phyloP scores from a whole-genome alignment of 2,888 invertebrate genomes.

The Coremacera marginata region DNA sequence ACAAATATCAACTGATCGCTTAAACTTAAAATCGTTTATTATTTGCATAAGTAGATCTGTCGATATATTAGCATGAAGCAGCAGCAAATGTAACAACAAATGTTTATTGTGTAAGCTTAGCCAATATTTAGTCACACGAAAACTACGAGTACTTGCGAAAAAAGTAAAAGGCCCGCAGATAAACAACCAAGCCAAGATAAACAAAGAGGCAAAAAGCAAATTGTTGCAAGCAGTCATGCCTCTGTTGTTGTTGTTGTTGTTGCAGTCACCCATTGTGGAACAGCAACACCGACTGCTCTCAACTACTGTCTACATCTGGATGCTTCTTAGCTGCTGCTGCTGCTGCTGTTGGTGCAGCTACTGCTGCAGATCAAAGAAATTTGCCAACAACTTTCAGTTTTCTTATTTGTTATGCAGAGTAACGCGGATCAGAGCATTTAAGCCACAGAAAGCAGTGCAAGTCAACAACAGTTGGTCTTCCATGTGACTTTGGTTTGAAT shows the following conservation, averaged over 20 bases:
- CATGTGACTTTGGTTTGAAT: constrained; percentile 1
- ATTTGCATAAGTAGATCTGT: no score
- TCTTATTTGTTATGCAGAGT: constrained; percentile 30
- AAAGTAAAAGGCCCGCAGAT: constrained; percentile 30
- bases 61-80: neutral
- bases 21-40: no score
- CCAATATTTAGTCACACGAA: constrained; percentile 25
- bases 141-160: constrained; percentile 8
- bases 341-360: neutral
- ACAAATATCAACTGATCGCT: no score
- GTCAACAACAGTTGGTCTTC: neutral
- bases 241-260: neutral
- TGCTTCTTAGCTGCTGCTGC: neutral
- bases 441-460: neutral
- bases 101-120: constrained; percentile 19
- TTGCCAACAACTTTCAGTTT: constrained; percentile 31
- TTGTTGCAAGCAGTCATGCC: constrained; percentile 14
- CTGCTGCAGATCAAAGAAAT: constrained; percentile 19
- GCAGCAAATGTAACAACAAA: constrained; percentile 6
- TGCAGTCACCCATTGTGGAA: neutral
- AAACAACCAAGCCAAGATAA: constrained; percentile 28
- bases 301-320: neutral
- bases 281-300: neutral
- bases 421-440: neutral
- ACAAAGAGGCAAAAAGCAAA: constrained; percentile 9